Percentiles rank a stretch among this genome's conserved stretches.
Conservation (phyloP, 2,797 vertebrate genomes). For the Periophthalmus magnuspinnatus region DNA sequence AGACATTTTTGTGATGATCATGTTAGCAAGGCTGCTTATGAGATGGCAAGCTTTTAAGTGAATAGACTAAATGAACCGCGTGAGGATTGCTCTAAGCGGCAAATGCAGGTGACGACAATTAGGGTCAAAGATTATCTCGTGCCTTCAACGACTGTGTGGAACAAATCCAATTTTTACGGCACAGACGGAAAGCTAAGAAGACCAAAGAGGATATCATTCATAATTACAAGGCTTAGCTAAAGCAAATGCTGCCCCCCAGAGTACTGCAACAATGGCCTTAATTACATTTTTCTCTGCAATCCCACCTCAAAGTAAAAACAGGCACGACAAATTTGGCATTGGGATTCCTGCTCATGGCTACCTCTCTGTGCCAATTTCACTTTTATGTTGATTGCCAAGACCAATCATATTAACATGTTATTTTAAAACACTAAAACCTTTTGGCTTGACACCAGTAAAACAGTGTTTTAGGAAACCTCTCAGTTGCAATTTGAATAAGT, state of each 20-base stretch:
- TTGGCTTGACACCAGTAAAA: slow-evolving; percentile 66
- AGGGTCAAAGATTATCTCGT: slow-evolving; percentile 73
- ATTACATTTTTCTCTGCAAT: slow-evolving; percentile 71
- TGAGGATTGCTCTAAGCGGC: slow-evolving; percentile 39
- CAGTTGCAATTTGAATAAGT: slow-evolving; percentile 80
- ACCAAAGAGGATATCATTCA: slow-evolving; percentile 77
- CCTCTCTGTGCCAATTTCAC: slow-evolving; percentile 70
- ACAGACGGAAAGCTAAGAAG: slow-evolving; percentile 70
- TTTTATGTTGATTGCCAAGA: slow-evolving; percentile 76
- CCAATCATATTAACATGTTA: slow-evolving; percentile 82
- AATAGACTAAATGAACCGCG: slow-evolving; percentile 58
- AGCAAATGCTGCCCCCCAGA: slow-evolving; percentile 69
- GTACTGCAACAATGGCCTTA: slow-evolving; percentile 77
- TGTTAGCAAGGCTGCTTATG: slow-evolving; percentile 56
- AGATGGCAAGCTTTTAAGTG: slow-evolving; percentile 66
- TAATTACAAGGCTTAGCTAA: slow-evolving; percentile 76
- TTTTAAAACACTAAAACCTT: slow-evolving; percentile 77
- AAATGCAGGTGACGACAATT: slow-evolving; percentile 71
- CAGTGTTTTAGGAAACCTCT: slow-evolving; percentile 78
- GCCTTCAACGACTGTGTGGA: slow-evolving; percentile 67
- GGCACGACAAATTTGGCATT: slow-evolving; percentile 76
- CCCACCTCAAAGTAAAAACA: slow-evolving; percentile 76
- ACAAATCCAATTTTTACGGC: slow-evolving; percentile 73
- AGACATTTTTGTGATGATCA: slow-evolving; percentile 60
- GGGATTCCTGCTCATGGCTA: slow-evolving; percentile 72